Evolutionary conservation across 2,888 invertebrate species (phyloP).

Genomic region (Catocala sponsa): DNA sequence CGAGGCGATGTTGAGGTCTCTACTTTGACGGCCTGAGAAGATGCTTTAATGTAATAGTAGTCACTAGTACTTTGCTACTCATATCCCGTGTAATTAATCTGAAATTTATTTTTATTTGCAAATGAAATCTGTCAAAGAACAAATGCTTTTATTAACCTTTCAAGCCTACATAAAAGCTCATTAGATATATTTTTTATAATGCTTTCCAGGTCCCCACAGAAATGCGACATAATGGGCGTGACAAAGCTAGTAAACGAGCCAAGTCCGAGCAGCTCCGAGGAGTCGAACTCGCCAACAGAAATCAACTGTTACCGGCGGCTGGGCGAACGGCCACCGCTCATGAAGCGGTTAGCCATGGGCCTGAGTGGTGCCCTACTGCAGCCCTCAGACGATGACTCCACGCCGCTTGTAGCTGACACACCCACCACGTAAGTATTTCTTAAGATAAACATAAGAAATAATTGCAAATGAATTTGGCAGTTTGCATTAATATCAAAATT

Average conservation of each 20-base stretch:
- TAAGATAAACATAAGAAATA: background rate
- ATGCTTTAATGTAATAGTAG: too few species aligned
- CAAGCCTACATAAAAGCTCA: too few species aligned
- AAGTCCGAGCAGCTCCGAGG: constrained; percentile 92
- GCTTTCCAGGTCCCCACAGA: constrained; percentile 71
- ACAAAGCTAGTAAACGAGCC: constrained; percentile 72
- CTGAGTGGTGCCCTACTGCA: constrained; percentile 88
- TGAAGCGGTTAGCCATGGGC: constrained; percentile 93
- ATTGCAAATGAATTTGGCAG: background rate
- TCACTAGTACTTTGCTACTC: too few species aligned
- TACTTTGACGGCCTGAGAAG: too few species aligned
- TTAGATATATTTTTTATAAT: too few species aligned
- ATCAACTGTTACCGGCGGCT: constrained; percentile 95
- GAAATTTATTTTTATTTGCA: too few species aligned
- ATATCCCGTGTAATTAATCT: too few species aligned
- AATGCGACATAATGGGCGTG: constrained; percentile 79
- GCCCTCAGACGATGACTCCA: constrained; percentile 90
- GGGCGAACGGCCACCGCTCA: constrained; percentile 92
- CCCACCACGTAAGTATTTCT: constrained; percentile 82
- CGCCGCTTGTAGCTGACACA: constrained; percentile 91
- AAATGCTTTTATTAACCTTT: too few species aligned
- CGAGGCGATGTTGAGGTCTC: too few species aligned
- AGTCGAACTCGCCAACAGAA: constrained; percentile 96
- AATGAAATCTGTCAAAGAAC: too few species aligned
- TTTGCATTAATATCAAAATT: background rate